Percentiles rank a stretch among this genome's conserved stretches.
Evolutionary conservation across 2,888 invertebrate genomes (phyloP).

Genomic region (Serrognathus titanus): DNA sequence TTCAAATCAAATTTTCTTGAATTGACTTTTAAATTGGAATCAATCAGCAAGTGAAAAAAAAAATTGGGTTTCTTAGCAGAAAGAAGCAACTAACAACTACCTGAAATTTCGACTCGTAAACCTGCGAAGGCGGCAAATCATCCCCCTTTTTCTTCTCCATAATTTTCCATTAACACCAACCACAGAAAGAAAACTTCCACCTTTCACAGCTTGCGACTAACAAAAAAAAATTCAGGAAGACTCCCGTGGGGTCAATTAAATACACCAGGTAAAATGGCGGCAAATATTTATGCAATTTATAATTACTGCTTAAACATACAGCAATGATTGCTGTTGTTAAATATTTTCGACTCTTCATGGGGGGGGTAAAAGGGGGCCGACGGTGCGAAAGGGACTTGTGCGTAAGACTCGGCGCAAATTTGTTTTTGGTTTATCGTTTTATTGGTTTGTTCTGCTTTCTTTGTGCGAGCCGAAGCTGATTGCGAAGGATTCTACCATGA

Average conservation of each 20-base stretch:
- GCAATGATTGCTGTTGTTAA: too few relatives aligned
- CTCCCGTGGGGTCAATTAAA: too few relatives aligned
- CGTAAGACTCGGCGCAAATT: neutral
- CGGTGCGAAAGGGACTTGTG: neutral
- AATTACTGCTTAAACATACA: too few relatives aligned
- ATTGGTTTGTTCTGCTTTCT: neutral
- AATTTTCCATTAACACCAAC: neutral
- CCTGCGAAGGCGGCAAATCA: constrained; percentile 22
- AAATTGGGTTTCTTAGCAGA: neutral
- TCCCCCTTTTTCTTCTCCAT: constrained; percentile 5
- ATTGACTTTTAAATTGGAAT: too few relatives aligned
- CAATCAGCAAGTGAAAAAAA: neutral
- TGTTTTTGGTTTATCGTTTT: neutral
- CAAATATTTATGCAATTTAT: too few relatives aligned
- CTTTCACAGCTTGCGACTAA: neutral
- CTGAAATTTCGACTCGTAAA: constrained; percentile 29
- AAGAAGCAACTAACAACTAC: constrained; percentile 9
- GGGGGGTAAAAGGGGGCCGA: too few relatives aligned
- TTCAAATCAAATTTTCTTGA: too few relatives aligned
- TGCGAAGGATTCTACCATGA: too few relatives aligned
- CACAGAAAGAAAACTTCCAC: neutral
- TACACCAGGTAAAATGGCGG: too few relatives aligned
- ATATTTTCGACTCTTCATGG: too few relatives aligned
- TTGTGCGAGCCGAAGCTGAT: neutral
- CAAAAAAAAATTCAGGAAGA: neutral